Percentiles rank a stretch among this genome's conserved stretches.
phyloP scores from a whole-genome alignment of 2,888 invertebrate species.

The Coleophora flavipennella region DNA sequence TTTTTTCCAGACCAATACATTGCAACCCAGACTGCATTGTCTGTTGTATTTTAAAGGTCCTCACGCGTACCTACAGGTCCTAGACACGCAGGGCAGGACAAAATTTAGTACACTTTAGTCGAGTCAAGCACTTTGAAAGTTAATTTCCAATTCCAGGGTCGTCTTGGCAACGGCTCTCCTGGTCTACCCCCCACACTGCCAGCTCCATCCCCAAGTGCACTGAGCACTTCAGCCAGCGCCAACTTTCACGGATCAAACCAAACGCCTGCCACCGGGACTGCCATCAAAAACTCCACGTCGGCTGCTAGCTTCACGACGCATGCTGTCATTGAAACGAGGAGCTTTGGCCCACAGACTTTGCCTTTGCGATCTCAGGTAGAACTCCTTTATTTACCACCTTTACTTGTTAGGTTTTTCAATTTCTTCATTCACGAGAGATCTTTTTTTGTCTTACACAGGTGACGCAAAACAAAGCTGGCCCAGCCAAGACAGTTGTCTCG shows the following conservation, averaged over 20 bases:
- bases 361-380: slow-evolving; percentile 63
- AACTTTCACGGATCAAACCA: slow-evolving; percentile 64
- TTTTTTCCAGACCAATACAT: no score
- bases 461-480: slow-evolving; percentile 57
- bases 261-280: slow-evolving; percentile 40
- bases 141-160: slow-evolving; percentile 34
- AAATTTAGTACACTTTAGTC: no score
- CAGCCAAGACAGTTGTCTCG: slow-evolving; percentile 58
- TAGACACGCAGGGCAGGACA: no score
- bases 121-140: no score
- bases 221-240: slow-evolving; percentile 77
- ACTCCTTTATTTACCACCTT: neutral
- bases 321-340: slow-evolving; percentile 60
- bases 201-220: slow-evolving; percentile 78
- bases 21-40: no score
- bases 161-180: slow-evolving; percentile 63
- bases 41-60: no score
- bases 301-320: slow-evolving; percentile 72
- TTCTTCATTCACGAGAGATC: neutral
- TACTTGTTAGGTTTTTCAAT: neutral
- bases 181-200: slow-evolving; percentile 82
- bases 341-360: slow-evolving; percentile 63
- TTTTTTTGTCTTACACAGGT: slow-evolving; percentile 29
- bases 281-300: slow-evolving; percentile 72
- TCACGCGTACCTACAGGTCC: no score